Conservation (phyloP, 2,888 invertebrate genomes). For the Iselma pallidipennis region DNA sequence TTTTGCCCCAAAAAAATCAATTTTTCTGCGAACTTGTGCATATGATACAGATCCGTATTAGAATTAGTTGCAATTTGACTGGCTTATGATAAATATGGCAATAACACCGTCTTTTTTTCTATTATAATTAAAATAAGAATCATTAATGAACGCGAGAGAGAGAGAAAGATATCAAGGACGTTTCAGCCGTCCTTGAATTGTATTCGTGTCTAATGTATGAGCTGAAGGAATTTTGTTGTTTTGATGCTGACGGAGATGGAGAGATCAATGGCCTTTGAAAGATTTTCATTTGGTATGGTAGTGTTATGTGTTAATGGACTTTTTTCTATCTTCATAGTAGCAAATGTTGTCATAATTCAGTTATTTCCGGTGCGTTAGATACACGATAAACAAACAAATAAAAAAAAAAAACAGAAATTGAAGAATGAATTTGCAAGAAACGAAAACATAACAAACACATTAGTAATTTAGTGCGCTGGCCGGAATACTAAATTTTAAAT, state of each 20-base stretch:
- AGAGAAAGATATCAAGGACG: neutral
- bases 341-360: neutral
- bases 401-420: neutral
- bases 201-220: neutral
- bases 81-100: too few species aligned
- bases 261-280: neutral
- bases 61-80: too few species aligned
- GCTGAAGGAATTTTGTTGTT: neutral
- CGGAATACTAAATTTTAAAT: too few species aligned
- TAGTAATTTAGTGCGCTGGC: too few species aligned
- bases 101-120: too few species aligned
- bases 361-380: neutral
- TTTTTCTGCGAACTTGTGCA: too few species aligned
- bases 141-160: neutral
- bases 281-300: neutral
- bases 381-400: slow-evolving; percentile 10
- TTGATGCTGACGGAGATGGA: neutral
- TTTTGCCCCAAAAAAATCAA: too few species aligned
- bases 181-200: neutral
- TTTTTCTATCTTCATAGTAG: neutral
- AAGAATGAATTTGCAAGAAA: neutral
- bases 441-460: too few species aligned
- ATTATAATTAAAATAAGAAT: neutral
- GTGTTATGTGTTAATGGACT: neutral
- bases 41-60: too few species aligned